Base-by-base conservation (phyloP, 2,797 vertebrate genomes). In the Sarcoramphus papa region DNA sequence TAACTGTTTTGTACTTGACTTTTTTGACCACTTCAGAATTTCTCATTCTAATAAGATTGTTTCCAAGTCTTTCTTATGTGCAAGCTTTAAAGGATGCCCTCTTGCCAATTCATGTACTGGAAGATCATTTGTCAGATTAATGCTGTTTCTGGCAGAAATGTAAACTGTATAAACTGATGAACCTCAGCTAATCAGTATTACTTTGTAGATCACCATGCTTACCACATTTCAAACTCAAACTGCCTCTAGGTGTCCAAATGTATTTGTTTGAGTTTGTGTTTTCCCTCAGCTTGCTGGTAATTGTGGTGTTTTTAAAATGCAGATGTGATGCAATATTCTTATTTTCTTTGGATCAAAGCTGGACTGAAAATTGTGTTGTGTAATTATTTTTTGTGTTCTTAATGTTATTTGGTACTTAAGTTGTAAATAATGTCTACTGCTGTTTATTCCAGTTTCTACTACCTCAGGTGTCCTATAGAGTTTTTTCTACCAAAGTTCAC, bases 401-500 rank as follows among this genome's bases (percentile, higher is more conserved):
- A 98, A 98, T 98, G 98, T 99, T 98, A 98, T 98, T 98, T 98
- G 98, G 98, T 99, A 99, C 98, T 99, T 98, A 95, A 98, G 97
- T 98, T 98, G 98, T 99, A 98, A 98, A 98, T 98, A 98, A 98
- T 89, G 97, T 98, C 98, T 98, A 98, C 98, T 99, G 98, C 98
- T 99, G 98, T 99, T 99, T 98, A 98, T 99, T 99, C 98, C 98
- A 98, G 97, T 99, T 98, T 99, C 98, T 99, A 98, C 99, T 99
- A 99, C 99, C 99, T 99, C 99, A 99, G 98, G 98, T 99, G 98
- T 98, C 98, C 98, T 98, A 98, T 99, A 99, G 98, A 98, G 98
- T 98, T 98, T 98, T 98, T 98, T 99, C 98, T 99, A 99, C 99
- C 99, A 99, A 99, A 99, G 99, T 98, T 99, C 98, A 98, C 98